Conservation (phyloP, 1,140 invertebrate species). For the Calliphora vicina region DNA sequence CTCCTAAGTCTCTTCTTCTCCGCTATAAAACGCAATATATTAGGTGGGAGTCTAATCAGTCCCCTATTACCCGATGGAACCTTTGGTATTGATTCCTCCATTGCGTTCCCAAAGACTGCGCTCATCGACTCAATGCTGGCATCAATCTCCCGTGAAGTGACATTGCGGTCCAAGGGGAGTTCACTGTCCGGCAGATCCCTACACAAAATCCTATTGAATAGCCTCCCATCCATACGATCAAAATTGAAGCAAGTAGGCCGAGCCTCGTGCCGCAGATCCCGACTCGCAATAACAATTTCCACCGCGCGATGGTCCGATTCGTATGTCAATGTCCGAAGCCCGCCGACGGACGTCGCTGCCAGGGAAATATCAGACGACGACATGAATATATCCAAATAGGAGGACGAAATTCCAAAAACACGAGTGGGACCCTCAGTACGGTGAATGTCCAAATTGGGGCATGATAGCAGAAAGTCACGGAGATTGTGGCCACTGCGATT, state of each 20-base stretch:
- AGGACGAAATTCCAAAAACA: neutral
- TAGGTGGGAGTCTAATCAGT: neutral
- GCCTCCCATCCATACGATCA: too few species aligned
- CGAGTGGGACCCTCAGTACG: neutral
- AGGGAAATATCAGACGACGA: neutral
- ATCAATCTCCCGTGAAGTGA: neutral
- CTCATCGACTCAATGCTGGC: neutral
- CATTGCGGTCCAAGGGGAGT: neutral
- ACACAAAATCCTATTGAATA: neutral
- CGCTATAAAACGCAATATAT: neutral
- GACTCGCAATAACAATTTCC: neutral
- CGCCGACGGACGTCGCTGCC: neutral
- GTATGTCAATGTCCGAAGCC: neutral
- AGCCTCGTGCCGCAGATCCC: neutral
- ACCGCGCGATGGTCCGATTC: neutral
- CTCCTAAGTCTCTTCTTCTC: neutral
- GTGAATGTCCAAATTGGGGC: neutral
- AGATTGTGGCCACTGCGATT: neutral
- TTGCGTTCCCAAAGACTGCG: neutral
- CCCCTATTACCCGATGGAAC: neutral
- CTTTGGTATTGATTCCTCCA: neutral
- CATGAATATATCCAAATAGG: neutral
- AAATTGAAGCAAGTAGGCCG: neutral
- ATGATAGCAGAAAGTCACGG: neutral
- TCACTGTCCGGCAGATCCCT: neutral